Base-by-base conservation (phyloP, 2,797 vertebrate species). In the Tangara arthus region DNA sequence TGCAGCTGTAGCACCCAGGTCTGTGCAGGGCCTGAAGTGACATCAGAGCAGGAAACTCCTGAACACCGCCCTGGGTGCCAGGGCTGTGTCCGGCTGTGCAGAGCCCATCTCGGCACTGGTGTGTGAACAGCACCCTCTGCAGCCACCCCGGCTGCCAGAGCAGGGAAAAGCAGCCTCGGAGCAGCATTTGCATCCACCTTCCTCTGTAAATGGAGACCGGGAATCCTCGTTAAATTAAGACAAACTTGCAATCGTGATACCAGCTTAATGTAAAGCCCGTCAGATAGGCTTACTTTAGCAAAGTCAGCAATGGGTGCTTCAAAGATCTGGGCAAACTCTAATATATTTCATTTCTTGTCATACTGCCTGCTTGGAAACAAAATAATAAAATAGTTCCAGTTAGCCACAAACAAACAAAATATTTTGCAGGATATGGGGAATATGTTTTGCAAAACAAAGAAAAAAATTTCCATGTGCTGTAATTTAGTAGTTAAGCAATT, bases 81-180 rank as follows among this genome's bases (percentile, higher is more conserved):
- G 14, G 41, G 73, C 21, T n/a, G 41, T 4, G 30, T 47, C 50
- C 59, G 2, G 23, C 86, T 26, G 7, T 0, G 34, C 46, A 12
- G n/a, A 64, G 60, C 6, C 50, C 30, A 0, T 6, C 65, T 9
- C 32, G 1, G 35, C 4, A 15, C 61, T 7, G 80, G 49, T 13
- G 47, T 82, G 12, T 0, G 72, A 94, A 93, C 50, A 96, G 96
- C 96, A 88, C 94, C 95, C 94, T 85, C 96, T 95, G 92, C 95
- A 97, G 94, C 90, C 88, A 32, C 39, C 81, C 47, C 2, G 1
- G n/a, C 86, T 17, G 49, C 12, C 6, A 22, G 3, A 59, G 66
- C 61, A 1, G 6, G 12, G 17, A 11, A 9, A 47, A 2, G 1
- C 59, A 65, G 53, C 49, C 44, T n/a, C 1, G 0, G 20, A 27